Conservation (phyloP, 2,888 invertebrate genomes). For the Bugulina stolonifera region DNA sequence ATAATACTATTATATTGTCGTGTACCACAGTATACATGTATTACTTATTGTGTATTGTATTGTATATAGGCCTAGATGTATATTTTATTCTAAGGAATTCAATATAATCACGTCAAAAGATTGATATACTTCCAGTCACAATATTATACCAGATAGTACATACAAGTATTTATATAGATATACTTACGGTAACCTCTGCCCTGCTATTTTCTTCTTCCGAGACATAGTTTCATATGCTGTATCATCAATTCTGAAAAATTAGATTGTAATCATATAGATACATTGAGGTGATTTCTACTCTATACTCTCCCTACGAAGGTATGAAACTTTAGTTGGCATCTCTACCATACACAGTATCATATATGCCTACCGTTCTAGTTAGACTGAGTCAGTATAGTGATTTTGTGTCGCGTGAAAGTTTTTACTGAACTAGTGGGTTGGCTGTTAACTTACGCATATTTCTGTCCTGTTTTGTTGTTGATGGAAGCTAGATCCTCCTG, state of each 20-base stretch:
- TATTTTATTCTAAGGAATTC: too few species aligned
- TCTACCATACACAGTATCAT: not conserved
- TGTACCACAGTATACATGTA: too few species aligned
- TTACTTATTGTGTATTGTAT: too few species aligned
- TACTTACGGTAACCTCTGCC: constrained; percentile 25
- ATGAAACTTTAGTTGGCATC: not conserved
- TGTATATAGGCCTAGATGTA: too few species aligned
- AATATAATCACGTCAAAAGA: too few species aligned
- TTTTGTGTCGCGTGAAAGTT: too few species aligned
- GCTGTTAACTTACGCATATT: not conserved
- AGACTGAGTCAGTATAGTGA: too few species aligned
- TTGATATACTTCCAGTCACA: too few species aligned
- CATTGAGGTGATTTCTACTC: not conserved
- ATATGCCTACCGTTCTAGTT: too few species aligned
- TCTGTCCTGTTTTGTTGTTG: not conserved
- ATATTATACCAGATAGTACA: too few species aligned
- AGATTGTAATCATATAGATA: not conserved
- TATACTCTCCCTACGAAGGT: not conserved
- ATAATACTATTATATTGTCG: too few species aligned
- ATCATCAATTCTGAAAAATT: constrained; percentile 7
- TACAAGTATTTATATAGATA: not conserved
- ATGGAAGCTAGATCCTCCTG: not conserved
- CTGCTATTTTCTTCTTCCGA: constrained; percentile 12
- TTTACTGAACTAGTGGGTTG: too few species aligned
- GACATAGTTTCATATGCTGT: not conserved